Conservation (phyloP, 2,888 invertebrate genomes). For the Aspidiotus destructor region DNA sequence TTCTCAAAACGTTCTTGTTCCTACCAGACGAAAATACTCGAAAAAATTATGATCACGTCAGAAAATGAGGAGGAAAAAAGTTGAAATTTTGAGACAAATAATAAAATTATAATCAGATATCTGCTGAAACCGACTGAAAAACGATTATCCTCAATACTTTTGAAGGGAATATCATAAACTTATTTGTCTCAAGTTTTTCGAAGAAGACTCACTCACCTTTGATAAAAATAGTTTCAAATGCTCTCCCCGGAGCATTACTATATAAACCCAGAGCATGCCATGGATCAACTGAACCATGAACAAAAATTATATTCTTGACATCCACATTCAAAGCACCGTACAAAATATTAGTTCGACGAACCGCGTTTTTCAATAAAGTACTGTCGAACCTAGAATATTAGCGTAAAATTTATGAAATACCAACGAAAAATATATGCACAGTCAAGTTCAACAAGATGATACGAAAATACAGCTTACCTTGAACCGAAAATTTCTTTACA, state of each 20-base stretch:
- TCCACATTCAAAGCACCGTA: conserved; percentile 67
- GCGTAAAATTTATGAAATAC: neutral
- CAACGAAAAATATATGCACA: neutral
- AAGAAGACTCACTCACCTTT: conserved; percentile 1
- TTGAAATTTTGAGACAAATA: too few species aligned
- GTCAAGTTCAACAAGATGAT: neutral
- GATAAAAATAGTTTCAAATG: conserved; percentile 11
- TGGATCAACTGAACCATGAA: conserved; percentile 82
- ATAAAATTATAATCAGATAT: too few species aligned
- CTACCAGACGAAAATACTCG: too few species aligned
- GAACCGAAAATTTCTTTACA: conserved; percentile 74
- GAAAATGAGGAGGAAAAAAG: too few species aligned
- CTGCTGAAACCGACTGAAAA: too few species aligned
- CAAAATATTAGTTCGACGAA: conserved; percentile 61
- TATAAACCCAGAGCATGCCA: conserved; percentile 66
- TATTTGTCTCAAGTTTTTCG: too few species aligned
- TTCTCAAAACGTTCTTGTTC: too few species aligned
- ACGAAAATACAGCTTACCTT: conserved; percentile 44
- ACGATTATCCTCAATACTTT: neutral
- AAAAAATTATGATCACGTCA: too few species aligned
- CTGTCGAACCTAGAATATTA: conserved; percentile 6
- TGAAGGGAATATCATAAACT: too few species aligned
- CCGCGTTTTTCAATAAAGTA: conserved; percentile 43
- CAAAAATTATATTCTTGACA: conserved; percentile 65
- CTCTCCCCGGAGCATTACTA: neutral